Base-by-base conservation (phyloP, 1,140 invertebrate genomes). In the Aphelinus atriplicis region DNA sequence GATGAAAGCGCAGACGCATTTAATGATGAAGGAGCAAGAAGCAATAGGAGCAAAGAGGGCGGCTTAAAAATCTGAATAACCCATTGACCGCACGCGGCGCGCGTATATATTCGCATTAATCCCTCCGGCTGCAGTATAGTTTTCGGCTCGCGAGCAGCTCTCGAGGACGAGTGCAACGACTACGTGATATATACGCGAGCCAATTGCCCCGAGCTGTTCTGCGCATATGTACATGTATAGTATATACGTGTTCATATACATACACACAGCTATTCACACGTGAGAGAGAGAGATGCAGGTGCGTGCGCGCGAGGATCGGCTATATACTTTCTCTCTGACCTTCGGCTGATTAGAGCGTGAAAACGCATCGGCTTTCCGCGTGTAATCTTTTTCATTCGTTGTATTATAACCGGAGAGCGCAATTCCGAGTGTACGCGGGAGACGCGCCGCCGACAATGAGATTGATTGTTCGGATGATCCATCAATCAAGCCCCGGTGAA, bases 21-120 rank as follows among this genome's bases (percentile, higher is more conserved):
- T 26, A 26, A 26, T 26, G 26, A 26, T 0, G 26, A 26, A 26
- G 26, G 26, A 26, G 26, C 26, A 26, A 26, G 26, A 26, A 26
- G 26, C 26, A 26, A 26, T 26, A 26, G 26, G 26, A 60, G 26
- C 58, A 45, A 7, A 62, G 43, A 57, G 74, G 58, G 60, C 76
- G 79, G 76, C 73, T 82, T 82, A 78, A 81, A 81, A 83, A 75
- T 82, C 78, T 70, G 81, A 80, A 84, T 84, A 83, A 81, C 81
- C 81, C 75, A 82, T 76, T 83, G 83, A 83, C 82, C 81, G 77
- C 79, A 79, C 72, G 66, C 45, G 46, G 68, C 65, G 57, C 26
- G 26, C 57, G 6, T 64, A 45, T 74, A 26, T 26, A 26, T 26
- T 65, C 50, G 71, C 51, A 48, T 71, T 26, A 26, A 26, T 26